Percentiles rank a stretch among this genome's conserved stretches.
Conservation (phyloP, 2,888 invertebrate genomes). For the Cantharis rufa region DNA sequence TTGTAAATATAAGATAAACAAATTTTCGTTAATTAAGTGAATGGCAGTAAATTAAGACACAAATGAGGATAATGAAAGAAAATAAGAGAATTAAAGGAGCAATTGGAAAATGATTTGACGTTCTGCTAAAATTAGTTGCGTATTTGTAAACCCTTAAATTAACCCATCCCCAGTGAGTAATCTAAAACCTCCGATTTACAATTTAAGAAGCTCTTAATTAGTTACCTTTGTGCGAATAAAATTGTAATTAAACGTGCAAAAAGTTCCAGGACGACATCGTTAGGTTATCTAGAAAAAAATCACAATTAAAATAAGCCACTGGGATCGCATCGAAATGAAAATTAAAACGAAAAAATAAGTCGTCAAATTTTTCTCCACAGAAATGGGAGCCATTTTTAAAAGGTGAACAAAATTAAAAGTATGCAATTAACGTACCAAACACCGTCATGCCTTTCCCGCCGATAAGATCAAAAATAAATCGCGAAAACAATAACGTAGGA, state of each 20-base stretch:
- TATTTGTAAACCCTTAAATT: conserved; percentile 8
- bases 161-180: conserved; percentile 9
- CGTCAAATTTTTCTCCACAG: conserved; percentile 14
- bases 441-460: background rate
- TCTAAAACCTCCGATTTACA: conserved; percentile 13
- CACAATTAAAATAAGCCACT: background rate
- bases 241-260: conserved; percentile 15
- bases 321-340: background rate
- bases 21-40: background rate
- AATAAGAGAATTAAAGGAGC: conserved; percentile 13
- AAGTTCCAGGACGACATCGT: background rate
- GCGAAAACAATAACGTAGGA: conserved; percentile 19
- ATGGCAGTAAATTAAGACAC: conserved; percentile 7
- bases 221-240: conserved; percentile 15
- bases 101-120: background rate
- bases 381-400: conserved; percentile 48
- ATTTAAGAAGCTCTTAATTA: conserved; percentile 24
- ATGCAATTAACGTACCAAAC: conserved; percentile 30
- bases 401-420: conserved; percentile 38
- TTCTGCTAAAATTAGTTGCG: background rate
- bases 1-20: background rate
- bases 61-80: conserved; percentile 25
- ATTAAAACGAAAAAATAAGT: background rate
- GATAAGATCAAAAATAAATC: conserved; percentile 27
- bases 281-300: background rate